Evolutionary conservation across 2,888 invertebrate species (phyloP), one percentile per base, ranked within the genome.

Genomic region (Julus scandinavius): DNA sequence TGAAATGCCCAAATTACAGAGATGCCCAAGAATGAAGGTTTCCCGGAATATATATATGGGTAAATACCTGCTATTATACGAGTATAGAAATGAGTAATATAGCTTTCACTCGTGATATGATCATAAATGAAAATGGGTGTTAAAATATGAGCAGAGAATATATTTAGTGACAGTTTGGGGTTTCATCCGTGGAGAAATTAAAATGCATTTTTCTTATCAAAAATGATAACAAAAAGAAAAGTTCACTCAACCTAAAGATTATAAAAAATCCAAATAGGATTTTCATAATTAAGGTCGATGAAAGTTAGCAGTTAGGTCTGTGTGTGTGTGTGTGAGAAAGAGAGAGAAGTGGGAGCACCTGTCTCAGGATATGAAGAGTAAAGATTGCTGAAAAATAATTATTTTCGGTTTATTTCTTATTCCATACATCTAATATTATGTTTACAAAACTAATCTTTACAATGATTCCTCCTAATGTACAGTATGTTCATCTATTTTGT

Each of bases 141-240:
- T 80, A 80, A 80, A 80, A 80, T 80, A 80, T 80, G 80, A 80
- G 80, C 80, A 15, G 80, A 80, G 80, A 80, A 80, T 80, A 80
- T 80, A 80, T 80, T 80, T 80, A 80, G 80, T 80, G 80, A 80
- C 80, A 80, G 80, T 80, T 80, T 80, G 80, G 80, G 80, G 80
- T 80, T 80, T 80, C 80, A 80, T 80, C 80, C 80, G 80, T 80
- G 38, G 80, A 80, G 80, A 80, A 80, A 80, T 40, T 80, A 80
- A 80, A 80, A 80, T 80, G 80, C 80, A 13, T 80, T 80, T 80
- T 80, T 38, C 29, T 80, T 80, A 80, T 80, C 80, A 80, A 80
- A 80, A 80, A 80, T 80, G 80, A 80, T 40, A 80, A 38, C 80
- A 80, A 80, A 80, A 80, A 80, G 80, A 80, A 72, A 50, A 80